Conservation (phyloP, 1,140 invertebrate genomes). For the Coboldia fuscipes region DNA sequence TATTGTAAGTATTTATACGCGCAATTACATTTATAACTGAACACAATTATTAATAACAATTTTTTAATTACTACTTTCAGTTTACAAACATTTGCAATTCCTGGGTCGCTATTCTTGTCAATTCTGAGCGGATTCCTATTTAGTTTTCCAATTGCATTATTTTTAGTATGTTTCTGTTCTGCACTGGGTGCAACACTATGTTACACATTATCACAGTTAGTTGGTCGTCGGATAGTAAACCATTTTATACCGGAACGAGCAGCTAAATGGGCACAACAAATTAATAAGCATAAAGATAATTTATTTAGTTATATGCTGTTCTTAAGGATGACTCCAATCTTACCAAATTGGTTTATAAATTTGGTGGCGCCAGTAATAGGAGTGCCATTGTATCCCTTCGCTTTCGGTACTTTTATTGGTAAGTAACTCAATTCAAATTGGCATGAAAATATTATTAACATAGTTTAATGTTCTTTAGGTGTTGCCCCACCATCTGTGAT, state of each 20-base stretch:
- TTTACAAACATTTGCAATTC: slow-evolving; percentile 98
- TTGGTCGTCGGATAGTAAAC: slow-evolving; percentile 65
- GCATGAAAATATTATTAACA: not conserved
- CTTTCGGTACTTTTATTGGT: slow-evolving; percentile 80
- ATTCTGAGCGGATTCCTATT: slow-evolving; percentile 96
- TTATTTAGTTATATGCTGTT: slow-evolving; percentile 95
- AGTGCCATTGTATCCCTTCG: slow-evolving; percentile 82
- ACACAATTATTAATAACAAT: not conserved
- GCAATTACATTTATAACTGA: slow-evolving; percentile 1
- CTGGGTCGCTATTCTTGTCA: slow-evolving; percentile 93
- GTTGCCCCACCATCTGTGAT: slow-evolving; percentile 96
- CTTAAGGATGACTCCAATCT: slow-evolving; percentile 86
- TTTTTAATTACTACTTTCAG: slow-evolving; percentile 25
- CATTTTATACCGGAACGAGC: slow-evolving; percentile 81
- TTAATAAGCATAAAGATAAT: slow-evolving; percentile 68
- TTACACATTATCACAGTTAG: slow-evolving; percentile 75
- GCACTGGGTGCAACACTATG: slow-evolving; percentile 89
- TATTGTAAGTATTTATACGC: slow-evolving; percentile 51
- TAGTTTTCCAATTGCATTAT: slow-evolving; percentile 72
- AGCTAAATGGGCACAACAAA: slow-evolving; percentile 61
- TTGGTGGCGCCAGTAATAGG: slow-evolving; percentile 89
- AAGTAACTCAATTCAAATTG: slow-evolving; percentile 11
- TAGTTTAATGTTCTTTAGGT: slow-evolving; percentile 27
- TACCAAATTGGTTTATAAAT: slow-evolving; percentile 99
- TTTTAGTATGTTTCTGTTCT: slow-evolving; percentile 88